Base-by-base conservation (phyloP, 1,140 invertebrate genomes). In the Hirudo medicinalis region DNA sequence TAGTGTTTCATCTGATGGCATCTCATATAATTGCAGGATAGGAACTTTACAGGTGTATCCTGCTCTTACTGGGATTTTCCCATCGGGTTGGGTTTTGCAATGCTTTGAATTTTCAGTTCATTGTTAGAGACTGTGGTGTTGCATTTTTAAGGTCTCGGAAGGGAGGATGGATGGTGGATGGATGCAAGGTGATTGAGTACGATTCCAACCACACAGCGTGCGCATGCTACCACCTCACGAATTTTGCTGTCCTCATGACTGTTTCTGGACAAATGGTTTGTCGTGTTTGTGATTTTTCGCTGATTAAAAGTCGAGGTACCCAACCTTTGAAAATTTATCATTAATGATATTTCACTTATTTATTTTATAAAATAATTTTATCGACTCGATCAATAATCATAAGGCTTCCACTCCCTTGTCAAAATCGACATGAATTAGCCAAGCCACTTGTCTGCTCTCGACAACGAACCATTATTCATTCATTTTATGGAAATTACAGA, bases 191-290 rank as follows among this genome's bases (percentile, higher is more conserved):
- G 55, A 72, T 73, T 1, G 25, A 70, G 9, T 74, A 72, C 54
- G 79, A 79, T 72, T 22, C 25, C 15, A 80, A 81, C 22, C 82
- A 83, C n/a, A 87, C 96, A n/a, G 95, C 94, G 78, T 97, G 94
- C 78, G 91, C 91, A 11, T 97, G 94, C 81, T 88, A 90, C 75
- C 91, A 94, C 80, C 83, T 96, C 0, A 92, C 91, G 3, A 94
- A 90, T 6, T 94, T 93, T 79, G 91, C 92, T 4, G 89, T 95
- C 27, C 83, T 97, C 15, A 90, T 94, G 69, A 49, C 40, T 11
- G 32, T 49, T 25, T 27, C 53, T 15, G 25, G 36, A 9, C 53
- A 40, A 36, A 66, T 71, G 20, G 54, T 73, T 20, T 74, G 20
- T 68, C 67, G 15, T 49, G 3, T 49, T 17, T 49, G 9, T 49